A percentile compares a stretch with the other conserved stretches of the same genome.
Evolutionary conservation across 2,113 vertebrate species (phyloP).

Genomic region (Morphnarchus princeps): DNA sequence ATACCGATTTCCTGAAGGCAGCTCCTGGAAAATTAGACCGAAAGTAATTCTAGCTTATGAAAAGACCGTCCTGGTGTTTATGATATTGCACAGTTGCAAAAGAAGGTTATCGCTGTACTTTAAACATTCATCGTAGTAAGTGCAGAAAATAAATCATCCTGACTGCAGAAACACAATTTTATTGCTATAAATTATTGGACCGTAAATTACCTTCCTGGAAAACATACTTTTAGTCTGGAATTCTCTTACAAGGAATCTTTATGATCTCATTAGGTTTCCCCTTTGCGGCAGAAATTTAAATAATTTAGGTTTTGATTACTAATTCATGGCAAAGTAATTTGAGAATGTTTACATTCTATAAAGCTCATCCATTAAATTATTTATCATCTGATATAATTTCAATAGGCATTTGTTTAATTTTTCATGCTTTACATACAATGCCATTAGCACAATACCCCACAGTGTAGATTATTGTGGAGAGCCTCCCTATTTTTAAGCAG

Average conservation of each 20-base stretch:
- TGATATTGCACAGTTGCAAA: neutral
- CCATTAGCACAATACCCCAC: neutral
- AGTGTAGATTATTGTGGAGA: neutral
- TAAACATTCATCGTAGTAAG: neutral
- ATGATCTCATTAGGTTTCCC: conserved; percentile 21
- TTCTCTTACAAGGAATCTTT: conserved; percentile 24
- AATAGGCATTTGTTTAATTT: conserved; percentile 13
- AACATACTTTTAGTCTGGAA: neutral
- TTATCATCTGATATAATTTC: neutral
- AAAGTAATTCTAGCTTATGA: neutral
- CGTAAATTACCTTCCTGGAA: conserved; percentile 9
- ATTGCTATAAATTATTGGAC: conserved; percentile 3
- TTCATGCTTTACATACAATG: neutral
- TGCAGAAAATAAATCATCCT: conserved; percentile 21
- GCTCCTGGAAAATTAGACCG: neutral
- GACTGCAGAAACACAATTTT: conserved; percentile 14
- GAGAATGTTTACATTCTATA: conserved; percentile 40
- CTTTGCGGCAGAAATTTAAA: conserved; percentile 30
- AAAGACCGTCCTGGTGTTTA: neutral
- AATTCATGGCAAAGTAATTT: conserved; percentile 50
- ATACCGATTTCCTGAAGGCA: neutral
- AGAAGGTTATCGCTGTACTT: neutral
- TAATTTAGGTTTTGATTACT: conserved; percentile 52
- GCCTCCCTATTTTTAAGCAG: neutral
- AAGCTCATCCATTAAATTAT: conserved; percentile 38